These are phyloP conservation scores for Drosophila truncata DNA, from an alignment of 1,140 invertebrate genomes.

Conservation along the genomic window DNA sequence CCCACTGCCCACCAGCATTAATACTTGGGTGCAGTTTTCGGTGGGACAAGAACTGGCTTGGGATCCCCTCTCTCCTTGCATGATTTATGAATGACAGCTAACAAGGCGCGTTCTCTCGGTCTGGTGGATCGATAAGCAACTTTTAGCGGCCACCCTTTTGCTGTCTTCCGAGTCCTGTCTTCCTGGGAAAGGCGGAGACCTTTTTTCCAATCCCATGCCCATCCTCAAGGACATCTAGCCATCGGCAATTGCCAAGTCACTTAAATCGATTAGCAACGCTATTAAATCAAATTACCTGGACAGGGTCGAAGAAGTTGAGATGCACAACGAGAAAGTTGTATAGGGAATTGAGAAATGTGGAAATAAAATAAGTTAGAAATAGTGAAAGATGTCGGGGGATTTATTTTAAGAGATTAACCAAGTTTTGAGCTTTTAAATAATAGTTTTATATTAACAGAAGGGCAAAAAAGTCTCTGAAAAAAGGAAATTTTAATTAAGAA, in stretches of 20 bases:
- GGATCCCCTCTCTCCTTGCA: constrained; percentile 20
- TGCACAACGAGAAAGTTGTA: background rate
- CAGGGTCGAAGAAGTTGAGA: background rate
- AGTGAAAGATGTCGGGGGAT: background rate
- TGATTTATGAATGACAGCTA: constrained; percentile 75
- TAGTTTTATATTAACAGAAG: background rate
- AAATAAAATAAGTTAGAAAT: background rate
- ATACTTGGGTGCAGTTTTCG: background rate
- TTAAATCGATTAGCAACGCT: constrained; percentile 54
- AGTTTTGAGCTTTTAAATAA: background rate
- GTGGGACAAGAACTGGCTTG: background rate
- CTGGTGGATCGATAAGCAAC: constrained; percentile 43
- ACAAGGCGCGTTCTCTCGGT: constrained; percentile 43
- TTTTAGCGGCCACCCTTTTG: constrained; percentile 10
- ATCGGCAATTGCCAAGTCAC: constrained; percentile 40
- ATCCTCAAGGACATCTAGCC: constrained; percentile 31
- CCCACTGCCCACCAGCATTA: constrained; percentile 39
- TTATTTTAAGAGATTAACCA: background rate
- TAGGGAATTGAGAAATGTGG: background rate
- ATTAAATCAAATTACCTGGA: constrained; percentile 46
- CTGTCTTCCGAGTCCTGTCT: constrained; percentile 3
- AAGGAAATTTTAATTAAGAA: background rate
- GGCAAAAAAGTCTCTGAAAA: background rate
- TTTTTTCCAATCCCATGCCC: background rate
- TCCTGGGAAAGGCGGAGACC: background rate